Conservation (phyloP, 2,888 invertebrate genomes). For the Eremobia ochroleuca region DNA sequence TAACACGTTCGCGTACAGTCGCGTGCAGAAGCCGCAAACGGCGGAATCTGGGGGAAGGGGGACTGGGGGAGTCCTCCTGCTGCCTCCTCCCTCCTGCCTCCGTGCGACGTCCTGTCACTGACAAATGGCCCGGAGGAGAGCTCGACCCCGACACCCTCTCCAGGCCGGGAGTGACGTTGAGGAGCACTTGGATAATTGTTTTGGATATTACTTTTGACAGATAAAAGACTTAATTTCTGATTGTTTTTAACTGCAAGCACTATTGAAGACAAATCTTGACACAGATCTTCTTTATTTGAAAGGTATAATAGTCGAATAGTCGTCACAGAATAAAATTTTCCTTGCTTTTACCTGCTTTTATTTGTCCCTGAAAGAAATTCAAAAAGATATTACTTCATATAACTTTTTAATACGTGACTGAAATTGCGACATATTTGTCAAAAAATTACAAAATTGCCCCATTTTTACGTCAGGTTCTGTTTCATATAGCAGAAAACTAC, state of each 20-base stretch:
- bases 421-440: background rate
- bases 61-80: conserved; percentile 32
- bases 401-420: background rate
- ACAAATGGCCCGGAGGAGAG: conserved; percentile 90
- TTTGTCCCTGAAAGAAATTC: background rate
- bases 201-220: conserved; percentile 4
- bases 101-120: conserved; percentile 89
- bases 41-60: conserved; percentile 77
- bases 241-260: too few species aligned
- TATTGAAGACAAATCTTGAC: background rate
- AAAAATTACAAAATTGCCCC: background rate
- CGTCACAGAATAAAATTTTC: background rate
- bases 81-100: conserved; percentile 60
- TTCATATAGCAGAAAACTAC: background rate
- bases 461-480: background rate
- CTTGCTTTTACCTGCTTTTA: background rate
- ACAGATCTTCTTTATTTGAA: background rate
- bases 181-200: conserved; percentile 48
- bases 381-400: background rate
- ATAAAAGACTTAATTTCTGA: background rate
- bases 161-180: conserved; percentile 73
- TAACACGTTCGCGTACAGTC: conserved; percentile 81
- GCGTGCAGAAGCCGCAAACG: conserved; percentile 82
- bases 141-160: conserved; percentile 88
- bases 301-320: background rate